Evolutionary conservation across 2,797 vertebrate species (phyloP).

Genomic region (Apogon talboti): DNA sequence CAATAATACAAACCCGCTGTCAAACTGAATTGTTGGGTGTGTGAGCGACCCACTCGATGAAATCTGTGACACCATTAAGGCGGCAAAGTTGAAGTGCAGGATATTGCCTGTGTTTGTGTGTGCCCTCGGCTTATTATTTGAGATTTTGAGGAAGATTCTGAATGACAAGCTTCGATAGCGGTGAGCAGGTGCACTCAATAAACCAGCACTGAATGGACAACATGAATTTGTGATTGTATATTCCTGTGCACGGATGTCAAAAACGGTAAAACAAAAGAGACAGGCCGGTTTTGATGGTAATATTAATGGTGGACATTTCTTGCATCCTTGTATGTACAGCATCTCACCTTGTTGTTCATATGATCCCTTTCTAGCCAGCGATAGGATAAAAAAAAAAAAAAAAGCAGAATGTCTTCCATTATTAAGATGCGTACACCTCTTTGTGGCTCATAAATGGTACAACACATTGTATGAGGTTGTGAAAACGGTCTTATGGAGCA

Average conservation of each 20-base stretch:
- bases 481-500: conserved; percentile 26
- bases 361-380: conserved; percentile 17
- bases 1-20: conserved; percentile 71
- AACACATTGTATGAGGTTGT: conserved; percentile 2
- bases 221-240: not conserved
- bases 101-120: conserved; percentile 35
- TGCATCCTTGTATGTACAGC: not conserved
- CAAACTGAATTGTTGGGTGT: conserved; percentile 52
- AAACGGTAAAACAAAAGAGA: not conserved
- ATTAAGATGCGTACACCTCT: conserved; percentile 44
- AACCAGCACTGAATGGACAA: conserved; percentile 18
- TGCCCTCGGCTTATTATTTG: conserved; percentile 33
- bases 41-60: conserved; percentile 29
- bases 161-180: conserved; percentile 20
- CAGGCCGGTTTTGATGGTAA: not conserved
- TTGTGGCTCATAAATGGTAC: conserved; percentile 37
- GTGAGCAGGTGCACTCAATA: conserved; percentile 34
- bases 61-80: conserved; percentile 52
- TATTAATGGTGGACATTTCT: not conserved
- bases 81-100: conserved; percentile 35
- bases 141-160: conserved; percentile 34
- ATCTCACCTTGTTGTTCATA: not conserved
- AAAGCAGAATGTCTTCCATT: conserved; percentile 34
- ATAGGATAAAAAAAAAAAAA: not conserved
- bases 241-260: too few species aligned